Base-by-base conservation (phyloP, 2,888 invertebrate genomes). In the Lordiphosa fenestrarum region DNA sequence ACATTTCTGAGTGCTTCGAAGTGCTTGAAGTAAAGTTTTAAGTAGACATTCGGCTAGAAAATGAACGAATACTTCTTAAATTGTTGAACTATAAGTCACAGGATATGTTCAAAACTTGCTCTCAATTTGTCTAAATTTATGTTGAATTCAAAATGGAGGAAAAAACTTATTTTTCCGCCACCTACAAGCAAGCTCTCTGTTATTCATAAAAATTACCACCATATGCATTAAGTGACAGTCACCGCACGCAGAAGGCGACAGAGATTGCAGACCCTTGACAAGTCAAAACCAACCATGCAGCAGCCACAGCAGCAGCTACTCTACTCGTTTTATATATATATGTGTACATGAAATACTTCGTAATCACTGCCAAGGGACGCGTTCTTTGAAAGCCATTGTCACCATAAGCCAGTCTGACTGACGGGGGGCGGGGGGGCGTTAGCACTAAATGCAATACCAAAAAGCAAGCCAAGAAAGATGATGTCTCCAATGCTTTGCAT, bases 401-500 rank as follows among this genome's bases (percentile, higher is more conserved):
- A 62, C 73, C 71, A 82, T 68, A 70, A 71, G 77, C 67, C 53
- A 38, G 51, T 19, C 33, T 7, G 44, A 40, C 15, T 15, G 15
- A 1, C 1, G 37, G 37, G 44, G 13, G 13, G 30, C 30, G 9
- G 42, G 13, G 44, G 25, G 49, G 39, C 49, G 61, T 65, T 53
- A 66, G 37, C 66, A 47, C 58, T 66, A 63, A 63, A 66, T 66
- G 63, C 66, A 63, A 42, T 53, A 50, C 49, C 48, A 60, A 40
- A 59, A 44, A 50, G 68, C 53, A 53, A 67, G 23, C 35, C 66
- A 49, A 58, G 50, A 19, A 47, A 51, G 46, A 51, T 47, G 68
- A 74, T 84, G 84, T 84, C 58, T 73, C 53, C 30, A 30, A 44
- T 44, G 60, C 82, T 84, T 77, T 82, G 74, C 81, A 73, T 82